A percentile compares a stretch with the other conserved stretches of the same genome.
Evolutionary conservation across 2,888 invertebrate species (phyloP).

Genomic region (Chouioia cunea): DNA sequence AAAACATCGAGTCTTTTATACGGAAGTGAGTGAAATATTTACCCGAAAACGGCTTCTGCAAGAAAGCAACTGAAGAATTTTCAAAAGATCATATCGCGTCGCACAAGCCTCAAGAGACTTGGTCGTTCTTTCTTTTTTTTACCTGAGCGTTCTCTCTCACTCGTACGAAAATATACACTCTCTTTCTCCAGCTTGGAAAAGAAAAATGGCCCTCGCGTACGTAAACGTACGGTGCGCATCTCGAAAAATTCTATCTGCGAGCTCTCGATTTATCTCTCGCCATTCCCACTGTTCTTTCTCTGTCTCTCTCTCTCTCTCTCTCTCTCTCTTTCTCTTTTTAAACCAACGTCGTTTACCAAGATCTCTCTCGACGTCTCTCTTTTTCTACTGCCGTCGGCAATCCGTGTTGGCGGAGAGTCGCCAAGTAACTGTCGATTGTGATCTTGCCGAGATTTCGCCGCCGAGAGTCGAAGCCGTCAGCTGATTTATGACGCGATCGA

Average conservation of each 20-base stretch:
- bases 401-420: not conserved
- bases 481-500: no score
- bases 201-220: conserved; percentile 41
- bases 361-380: conserved; percentile 7
- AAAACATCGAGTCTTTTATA: no score
- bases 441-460: conserved; percentile 31
- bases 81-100: conserved; percentile 12
- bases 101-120: not conserved
- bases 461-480: conserved; percentile 4
- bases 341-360: not conserved
- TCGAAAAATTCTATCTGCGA: conserved; percentile 49
- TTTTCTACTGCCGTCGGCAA: conserved; percentile 29
- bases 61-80: no score
- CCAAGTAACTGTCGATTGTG: conserved; percentile 41
- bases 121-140: conserved; percentile 4
- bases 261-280: conserved; percentile 52
- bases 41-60: no score
- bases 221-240: conserved; percentile 43
- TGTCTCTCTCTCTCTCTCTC: not conserved
- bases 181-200: conserved; percentile 3
- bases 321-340: conserved; percentile 8
- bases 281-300: not conserved
- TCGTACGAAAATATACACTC: conserved; percentile 38
- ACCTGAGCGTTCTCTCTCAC: not conserved
- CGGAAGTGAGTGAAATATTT: no score